Evolutionary conservation across 64 coral and sea anemone species (phyloP), one percentile per base, ranked within the genome.

Genomic region (Cladopsammia gracilis): DNA sequence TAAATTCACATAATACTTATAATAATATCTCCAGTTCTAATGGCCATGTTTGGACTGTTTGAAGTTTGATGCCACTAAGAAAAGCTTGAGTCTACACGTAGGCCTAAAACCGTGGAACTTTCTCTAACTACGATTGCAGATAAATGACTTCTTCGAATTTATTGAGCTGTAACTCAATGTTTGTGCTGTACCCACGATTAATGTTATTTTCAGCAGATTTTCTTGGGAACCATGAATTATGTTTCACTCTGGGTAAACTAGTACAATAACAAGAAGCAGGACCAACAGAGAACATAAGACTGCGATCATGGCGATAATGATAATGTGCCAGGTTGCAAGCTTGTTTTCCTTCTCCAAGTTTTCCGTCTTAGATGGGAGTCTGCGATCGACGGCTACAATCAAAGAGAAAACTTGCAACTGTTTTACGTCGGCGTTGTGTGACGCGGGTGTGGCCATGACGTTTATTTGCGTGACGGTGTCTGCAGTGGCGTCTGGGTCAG

Each of bases 381-480:
- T 19, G 15, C 14, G 6, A 64, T 64, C 60, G 3, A 43, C 44
- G 10, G 19, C 67, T 67, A 84, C 20, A 13, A 18, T 84, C 80
- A 84, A 68, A 22, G 80, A 84, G 80, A 84, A 66, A n/a, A 84
- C 7, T 19, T 6, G 0, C 19, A 84, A 68, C 44, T 66, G 9
- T 25, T 68, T 84, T 6, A 24, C 20, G 3, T 84, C 61, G 7
- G 60, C 45, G 62, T 84, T 84, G 19, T 0, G 80, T 84, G 80
- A 84, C 19, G 80, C 60, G 46, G 62, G 61, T 34, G 60, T 68
- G 3, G 80, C 80, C 10, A 61, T 84, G 20, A 84, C 60, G 48
- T 84, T 84, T 45, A 84, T 43, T 66, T 67, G 19, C 3, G 80
- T 84, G 80, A 84, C 80, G 19, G 62, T 84, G 58, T 16, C 7